Base-by-base conservation (phyloP, 2,797 vertebrate genomes). In the Decapterus maruadsi region DNA sequence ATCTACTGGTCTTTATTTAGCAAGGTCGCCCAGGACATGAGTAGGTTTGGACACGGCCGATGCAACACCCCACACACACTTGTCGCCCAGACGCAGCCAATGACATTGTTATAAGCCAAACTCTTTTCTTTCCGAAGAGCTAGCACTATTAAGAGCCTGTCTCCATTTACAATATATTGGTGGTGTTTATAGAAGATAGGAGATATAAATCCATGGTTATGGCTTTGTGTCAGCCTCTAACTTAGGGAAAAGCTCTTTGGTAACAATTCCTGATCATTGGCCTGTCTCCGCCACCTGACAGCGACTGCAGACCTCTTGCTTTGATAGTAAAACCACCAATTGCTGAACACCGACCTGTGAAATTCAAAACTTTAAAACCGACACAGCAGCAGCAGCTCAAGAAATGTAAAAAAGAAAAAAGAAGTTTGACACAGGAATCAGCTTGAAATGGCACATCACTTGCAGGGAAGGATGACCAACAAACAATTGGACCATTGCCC, bases 11-110 rank as follows among this genome's bases (percentile, higher is more conserved):
- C 87, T 90, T 92, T 91, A 89, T 90, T 89, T 87, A 87, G 92
- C 89, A 92, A 93, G 92, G 92, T 93, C 90, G 67, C 85, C 50
- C 34, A 83, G 88, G 90, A 88, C 90, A 82, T 91, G 78, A 84
- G 78, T 61, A 48, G 84, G 56, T 84, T 83, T 82, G 89, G 80
- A 88, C 79, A 73, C 59, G 48, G 81, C 65, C 62, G 43, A 61
- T 40, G 64, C 55, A 72, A 64, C 63, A 22, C 34, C 53, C n/a
- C 31, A 36, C 31, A 19, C 45, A 73, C 60, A 53, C 53, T 34
- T 10, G 13, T n/a, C 46, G 63, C 48, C 61, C 46, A 40, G 60
- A 73, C 75, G 59, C 66, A 55, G 78, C 70, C 46, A 26, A 80
- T 73, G 83, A 79, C 80, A 78, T 48, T 58, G 71, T 71, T 78